Base-by-base conservation (phyloP, 1,140 invertebrate species). In the Sinonovacula constricta region DNA sequence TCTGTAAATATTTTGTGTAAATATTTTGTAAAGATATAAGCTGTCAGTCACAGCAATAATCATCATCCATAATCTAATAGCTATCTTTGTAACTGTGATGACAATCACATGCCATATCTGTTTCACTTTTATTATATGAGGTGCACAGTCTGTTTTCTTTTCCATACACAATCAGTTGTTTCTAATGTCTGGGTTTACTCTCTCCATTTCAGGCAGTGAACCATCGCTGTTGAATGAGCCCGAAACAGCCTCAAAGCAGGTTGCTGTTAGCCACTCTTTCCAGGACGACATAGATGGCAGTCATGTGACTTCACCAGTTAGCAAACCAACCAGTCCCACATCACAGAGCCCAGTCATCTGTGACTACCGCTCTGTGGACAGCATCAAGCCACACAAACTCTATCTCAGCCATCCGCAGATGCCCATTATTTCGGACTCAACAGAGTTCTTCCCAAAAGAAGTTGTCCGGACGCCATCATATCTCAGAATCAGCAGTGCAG, bases 131-230 rank as follows among this genome's bases (percentile, higher is more conserved):
- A n/a, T n/a, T n/a, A n/a, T n/a, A n/a, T n/a, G n/a, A n/a, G n/a
- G n/a, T n/a, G n/a, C n/a, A n/a, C n/a, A n/a, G n/a, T n/a, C n/a
- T n/a, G n/a, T n/a, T n/a, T n/a, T n/a, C n/a, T n/a, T n/a, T n/a
- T n/a, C n/a, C n/a, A n/a, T n/a, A n/a, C n/a, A n/a, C n/a, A n/a
- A n/a, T n/a, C n/a, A n/a, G n/a, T n/a, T n/a, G n/a, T n/a, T n/a
- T n/a, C n/a, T n/a, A n/a, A n/a, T n/a, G n/a, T n/a, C n/a, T n/a
- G n/a, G n/a, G n/a, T n/a, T n/a, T n/a, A n/a, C n/a, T n/a, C n/a
- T n/a, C n/a, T n/a, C n/a, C n/a, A n/a, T 78, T 78, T 3, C 65
- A 78, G 75, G 65, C 39, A 78, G 66, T 69, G 75, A 78, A 30
- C 66, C 75, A 49, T 69, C 75, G 26, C 51, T 78, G 39, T 51